These are phyloP conservation scores for Drosophila tristis DNA, from an alignment of 1,140 invertebrate species.

Conservation along the genomic window DNA sequence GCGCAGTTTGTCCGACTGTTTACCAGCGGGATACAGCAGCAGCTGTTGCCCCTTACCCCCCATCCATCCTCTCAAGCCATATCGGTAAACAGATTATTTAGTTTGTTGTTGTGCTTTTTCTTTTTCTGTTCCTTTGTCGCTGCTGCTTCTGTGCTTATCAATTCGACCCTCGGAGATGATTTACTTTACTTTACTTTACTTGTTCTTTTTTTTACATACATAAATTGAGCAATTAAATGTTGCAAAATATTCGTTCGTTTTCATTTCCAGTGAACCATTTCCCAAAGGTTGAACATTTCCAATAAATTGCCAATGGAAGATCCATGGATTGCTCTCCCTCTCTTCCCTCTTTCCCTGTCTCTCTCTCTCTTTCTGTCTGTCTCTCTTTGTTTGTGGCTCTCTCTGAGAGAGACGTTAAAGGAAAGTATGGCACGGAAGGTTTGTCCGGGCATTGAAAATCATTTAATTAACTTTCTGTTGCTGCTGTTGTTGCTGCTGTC, in stretches of 20 bases:
- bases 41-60: no score
- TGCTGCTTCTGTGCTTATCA: slow-evolving; percentile 28
- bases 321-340: not conserved
- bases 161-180: slow-evolving; percentile 43
- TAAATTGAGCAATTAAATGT: slow-evolving; percentile 50
- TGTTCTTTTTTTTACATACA: slow-evolving; percentile 20
- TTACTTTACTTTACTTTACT: slow-evolving; percentile 6
- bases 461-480: slow-evolving; percentile 71
- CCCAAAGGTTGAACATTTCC: slow-evolving; percentile 42
- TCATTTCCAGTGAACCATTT: slow-evolving; percentile 29
- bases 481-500: slow-evolving; percentile 22
- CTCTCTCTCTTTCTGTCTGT: slow-evolving; percentile 1
- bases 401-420: slow-evolving; percentile 36
- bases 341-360: slow-evolving; percentile 19
- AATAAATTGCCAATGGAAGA: slow-evolving; percentile 32
- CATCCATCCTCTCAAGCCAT: no score
- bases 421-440: slow-evolving; percentile 55
- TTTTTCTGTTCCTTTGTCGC: slow-evolving; percentile 25
- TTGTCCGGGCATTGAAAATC: slow-evolving; percentile 68
- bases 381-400: not conserved
- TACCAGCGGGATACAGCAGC: no score
- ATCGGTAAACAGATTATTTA: slow-evolving; percentile 41
- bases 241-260: slow-evolving; percentile 31
- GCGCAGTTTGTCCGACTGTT: no score
- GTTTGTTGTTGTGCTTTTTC: slow-evolving; percentile 19